A percentile compares a stretch with the other conserved stretches of the same genome.
These are phyloP conservation scores for Climacteris rufus DNA, from an alignment of 2,113 vertebrate genomes.

Conservation along the genomic window DNA sequence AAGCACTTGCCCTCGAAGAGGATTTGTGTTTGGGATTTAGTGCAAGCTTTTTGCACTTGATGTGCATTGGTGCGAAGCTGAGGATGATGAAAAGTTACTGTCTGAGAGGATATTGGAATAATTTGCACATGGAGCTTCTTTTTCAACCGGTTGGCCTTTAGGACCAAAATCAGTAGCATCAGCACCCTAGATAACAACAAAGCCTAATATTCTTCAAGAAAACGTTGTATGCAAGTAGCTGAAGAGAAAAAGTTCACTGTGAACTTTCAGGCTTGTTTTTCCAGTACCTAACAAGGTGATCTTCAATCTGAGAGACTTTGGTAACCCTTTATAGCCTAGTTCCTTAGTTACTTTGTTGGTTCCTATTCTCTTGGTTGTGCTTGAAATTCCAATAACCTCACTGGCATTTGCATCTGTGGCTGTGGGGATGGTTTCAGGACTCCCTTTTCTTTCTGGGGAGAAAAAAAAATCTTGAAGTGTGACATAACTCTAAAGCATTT, in stretches of 20 bases:
- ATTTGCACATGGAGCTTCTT: background rate
- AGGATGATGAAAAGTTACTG: background rate
- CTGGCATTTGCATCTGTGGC: background rate
- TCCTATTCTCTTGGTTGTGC: background rate
- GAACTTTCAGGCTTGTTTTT: background rate
- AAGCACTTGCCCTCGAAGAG: background rate
- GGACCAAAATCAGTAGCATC: background rate
- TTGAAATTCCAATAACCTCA: background rate
- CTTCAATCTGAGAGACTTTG: background rate
- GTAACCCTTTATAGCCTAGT: background rate
- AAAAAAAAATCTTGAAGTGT: background rate
- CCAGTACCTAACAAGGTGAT: fast-evolving
- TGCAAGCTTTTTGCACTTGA: background rate
- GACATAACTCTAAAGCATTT: conserved; percentile 19
- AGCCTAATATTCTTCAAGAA: background rate
- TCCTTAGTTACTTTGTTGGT: background rate
- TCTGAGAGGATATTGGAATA: background rate
- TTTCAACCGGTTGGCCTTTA: background rate
- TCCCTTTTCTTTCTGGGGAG: background rate
- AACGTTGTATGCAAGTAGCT: background rate
- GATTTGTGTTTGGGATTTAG: background rate
- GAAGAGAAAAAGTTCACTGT: background rate
- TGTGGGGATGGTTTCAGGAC: background rate
- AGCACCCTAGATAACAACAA: background rate
- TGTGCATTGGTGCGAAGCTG: background rate